These are phyloP conservation scores for Galaxias olidus DNA, from an alignment of 2,797 vertebrate genomes.

Conservation along the genomic window DNA sequence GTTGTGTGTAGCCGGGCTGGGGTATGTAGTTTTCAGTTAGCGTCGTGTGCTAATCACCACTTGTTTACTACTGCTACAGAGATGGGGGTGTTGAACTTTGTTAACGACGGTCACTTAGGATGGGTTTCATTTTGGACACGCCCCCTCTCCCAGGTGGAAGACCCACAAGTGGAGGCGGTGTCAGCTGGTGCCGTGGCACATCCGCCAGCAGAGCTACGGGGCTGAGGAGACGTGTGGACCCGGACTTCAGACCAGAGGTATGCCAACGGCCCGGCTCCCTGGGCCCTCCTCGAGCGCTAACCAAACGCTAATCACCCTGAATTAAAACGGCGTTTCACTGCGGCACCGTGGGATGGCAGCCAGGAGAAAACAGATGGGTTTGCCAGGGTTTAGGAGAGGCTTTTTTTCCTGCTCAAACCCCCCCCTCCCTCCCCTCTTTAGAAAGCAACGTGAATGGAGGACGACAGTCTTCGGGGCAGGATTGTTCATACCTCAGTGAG, in stretches of 20 bases:
- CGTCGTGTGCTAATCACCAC: too few relatives aligned
- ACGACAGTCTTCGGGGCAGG: conserved; percentile 22
- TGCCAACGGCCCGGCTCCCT: neutral
- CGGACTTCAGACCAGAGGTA: conserved; percentile 95
- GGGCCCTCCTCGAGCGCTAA: conserved; percentile 1
- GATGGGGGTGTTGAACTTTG: too few relatives aligned
- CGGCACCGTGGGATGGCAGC: conserved; percentile 30
- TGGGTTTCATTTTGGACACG: too few relatives aligned
- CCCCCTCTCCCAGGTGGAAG: conserved; percentile 85
- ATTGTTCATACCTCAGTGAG: conserved; percentile 24
- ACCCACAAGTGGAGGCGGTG: conserved; percentile 97
- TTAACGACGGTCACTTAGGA: too few relatives aligned
- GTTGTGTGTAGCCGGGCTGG: too few relatives aligned
- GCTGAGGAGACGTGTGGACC: conserved; percentile 92
- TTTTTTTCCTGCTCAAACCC: conserved; percentile 29
- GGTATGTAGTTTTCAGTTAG: too few relatives aligned
- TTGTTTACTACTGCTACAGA: too few relatives aligned
- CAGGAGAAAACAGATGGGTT: conserved; percentile 43
- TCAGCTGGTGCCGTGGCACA: conserved; percentile 91
- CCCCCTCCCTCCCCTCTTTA: conserved; percentile 29
- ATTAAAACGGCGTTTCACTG: conserved; percentile 38
- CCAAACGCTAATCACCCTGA: conserved; percentile 24
- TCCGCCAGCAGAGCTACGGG: conserved; percentile 84
- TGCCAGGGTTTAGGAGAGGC: conserved; percentile 41
- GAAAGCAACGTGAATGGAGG: conserved; percentile 9